Evolutionary conservation across 1,140 invertebrate species (phyloP), one percentile per base, ranked within the genome.

Genomic region (Proales similis): DNA sequence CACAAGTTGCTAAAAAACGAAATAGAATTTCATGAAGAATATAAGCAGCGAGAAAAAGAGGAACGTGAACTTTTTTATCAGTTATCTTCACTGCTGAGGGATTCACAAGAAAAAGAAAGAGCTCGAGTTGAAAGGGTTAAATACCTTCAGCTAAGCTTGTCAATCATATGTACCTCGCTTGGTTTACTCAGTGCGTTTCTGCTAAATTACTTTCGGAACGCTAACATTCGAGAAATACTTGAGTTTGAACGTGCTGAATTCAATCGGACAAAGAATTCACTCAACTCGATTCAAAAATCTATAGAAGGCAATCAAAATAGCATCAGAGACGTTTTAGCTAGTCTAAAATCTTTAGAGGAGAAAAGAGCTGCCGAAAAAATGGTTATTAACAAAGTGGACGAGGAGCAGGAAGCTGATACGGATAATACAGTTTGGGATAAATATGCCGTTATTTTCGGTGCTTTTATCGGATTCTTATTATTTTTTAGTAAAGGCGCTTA

Each of bases 41-140:
- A 78, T 24, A 65, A 68, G 26, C 32, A 62, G 11, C 64, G 73
- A 14, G 79, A 80, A 64, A 73, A 72, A 61, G 63, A 64, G 11
- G 85, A 86, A 70, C 72, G 84, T 32, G 83, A 85, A 48, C 71
- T 79, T 30, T 86, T 86, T 69, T 74, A 79, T 1, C 70, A 77
- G 1, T 78, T 86, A 64, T 84, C 83, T 0, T 80, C 81, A 7
- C 81, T 82, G 1, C 78, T 86, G 0, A 80, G 85, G 66, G 78
- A 84, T 12, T 83, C 82, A 61, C 85, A 86, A 67, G 84, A 86
- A 68, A 79, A 83, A 64, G 85, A 86, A 70, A 70, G 84, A 39
- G 81, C 83, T 2, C 81, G 84, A 68, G 82, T 83, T 11, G 83
- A 86, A 70, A 77, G 82, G 65, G 86, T 84, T 57, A 86, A 86